Evolutionary conservation across 1,140 invertebrate species (phyloP).

Genomic region (Araneus ventricosus): DNA sequence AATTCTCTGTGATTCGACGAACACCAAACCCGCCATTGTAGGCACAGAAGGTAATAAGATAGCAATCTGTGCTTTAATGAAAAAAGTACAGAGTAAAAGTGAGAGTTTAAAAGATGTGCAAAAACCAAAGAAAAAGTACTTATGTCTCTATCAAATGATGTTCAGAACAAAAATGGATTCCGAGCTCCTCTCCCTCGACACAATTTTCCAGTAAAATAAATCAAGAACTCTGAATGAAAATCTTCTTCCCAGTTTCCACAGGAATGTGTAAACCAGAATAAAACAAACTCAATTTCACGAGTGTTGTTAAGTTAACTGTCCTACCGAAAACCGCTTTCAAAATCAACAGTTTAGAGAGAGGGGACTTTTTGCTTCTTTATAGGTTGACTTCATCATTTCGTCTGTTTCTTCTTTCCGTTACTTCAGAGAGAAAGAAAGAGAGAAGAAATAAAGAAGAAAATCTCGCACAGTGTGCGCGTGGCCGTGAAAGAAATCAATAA

Average conservation of each 20-base stretch:
- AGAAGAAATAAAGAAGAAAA: neutral
- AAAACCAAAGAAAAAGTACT: too few relatives aligned
- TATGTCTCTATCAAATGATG: neutral
- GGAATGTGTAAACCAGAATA: neutral
- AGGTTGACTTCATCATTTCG: constrained; percentile 6
- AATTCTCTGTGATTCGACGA: too few relatives aligned
- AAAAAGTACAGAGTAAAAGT: too few relatives aligned
- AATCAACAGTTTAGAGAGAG: constrained; percentile 17
- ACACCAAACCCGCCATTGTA: too few relatives aligned
- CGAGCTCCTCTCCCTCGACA: neutral
- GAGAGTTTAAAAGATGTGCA: too few relatives aligned
- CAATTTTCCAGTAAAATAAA: neutral
- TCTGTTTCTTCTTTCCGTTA: neutral
- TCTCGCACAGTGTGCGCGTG: neutral
- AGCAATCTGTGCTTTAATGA: too few relatives aligned
- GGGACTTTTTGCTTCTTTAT: constrained; percentile 15
- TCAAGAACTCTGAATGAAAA: neutral
- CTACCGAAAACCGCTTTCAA: constrained; percentile 20
- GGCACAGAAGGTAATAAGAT: too few relatives aligned
- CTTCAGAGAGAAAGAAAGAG: neutral
- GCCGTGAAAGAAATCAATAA: constrained; percentile 21
- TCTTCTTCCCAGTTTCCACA: neutral
- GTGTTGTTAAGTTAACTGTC: constrained; percentile 8
- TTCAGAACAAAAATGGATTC: neutral
- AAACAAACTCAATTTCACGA: neutral